Conservation (phyloP, 2,888 invertebrate genomes). For the Melinaea marsaeus region DNA sequence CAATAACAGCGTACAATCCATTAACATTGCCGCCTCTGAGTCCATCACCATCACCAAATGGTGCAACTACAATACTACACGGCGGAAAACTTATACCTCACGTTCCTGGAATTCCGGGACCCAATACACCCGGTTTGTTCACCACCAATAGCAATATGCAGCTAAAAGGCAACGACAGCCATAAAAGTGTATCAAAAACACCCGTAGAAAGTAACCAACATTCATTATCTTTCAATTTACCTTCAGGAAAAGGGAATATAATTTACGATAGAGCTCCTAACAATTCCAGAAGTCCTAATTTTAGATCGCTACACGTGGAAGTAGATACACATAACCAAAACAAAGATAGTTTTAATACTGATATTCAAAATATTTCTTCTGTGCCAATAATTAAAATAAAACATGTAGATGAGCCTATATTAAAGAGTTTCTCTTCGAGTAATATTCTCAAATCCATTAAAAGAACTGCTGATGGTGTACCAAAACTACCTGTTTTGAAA, state of each 20-base stretch:
- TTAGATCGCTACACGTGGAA: conserved; percentile 41
- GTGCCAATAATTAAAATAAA: conserved; percentile 66
- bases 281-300: conserved; percentile 44
- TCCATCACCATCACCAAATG: conserved; percentile 71
- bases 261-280: conserved; percentile 50
- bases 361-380: conserved; percentile 45
- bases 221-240: conserved; percentile 39
- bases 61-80: conserved; percentile 80
- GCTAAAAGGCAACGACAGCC: conserved; percentile 48
- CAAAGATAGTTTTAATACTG: conserved; percentile 44
- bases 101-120: conserved; percentile 93
- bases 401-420: conserved; percentile 58
- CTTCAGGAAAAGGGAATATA: conserved; percentile 40
- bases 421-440: conserved; percentile 46
- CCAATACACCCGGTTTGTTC: conserved; percentile 78
- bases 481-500: conserved; percentile 57
- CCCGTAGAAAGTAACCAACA: conserved; percentile 46
- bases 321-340: conserved; percentile 46
- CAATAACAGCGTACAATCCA: conserved; percentile 84
- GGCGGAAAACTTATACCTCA: conserved; percentile 88
- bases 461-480: conserved; percentile 56
- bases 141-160: conserved; percentile 46
- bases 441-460: conserved; percentile 50
- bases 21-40: conserved; percentile 79
- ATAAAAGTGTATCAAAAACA: conserved; percentile 41